A percentile compares a stretch with the other conserved stretches of the same genome.
Evolutionary conservation across 2,888 invertebrate species (phyloP).

Genomic region (Conus canariensis): DNA sequence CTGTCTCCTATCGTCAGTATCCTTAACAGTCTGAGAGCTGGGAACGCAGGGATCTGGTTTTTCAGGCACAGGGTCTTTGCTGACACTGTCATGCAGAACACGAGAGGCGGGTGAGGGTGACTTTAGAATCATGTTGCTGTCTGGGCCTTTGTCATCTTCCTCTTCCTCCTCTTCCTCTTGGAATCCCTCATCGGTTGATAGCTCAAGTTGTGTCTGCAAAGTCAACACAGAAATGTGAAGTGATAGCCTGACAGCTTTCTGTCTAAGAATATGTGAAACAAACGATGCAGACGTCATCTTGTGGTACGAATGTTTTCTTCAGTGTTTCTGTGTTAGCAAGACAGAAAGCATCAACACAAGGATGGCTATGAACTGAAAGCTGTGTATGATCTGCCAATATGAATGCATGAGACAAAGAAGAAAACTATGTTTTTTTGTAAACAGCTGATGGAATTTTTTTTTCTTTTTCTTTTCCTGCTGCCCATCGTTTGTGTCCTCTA

Average conservation of each 20-base stretch:
- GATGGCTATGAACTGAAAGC: too few species aligned
- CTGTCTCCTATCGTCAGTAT: not conserved
- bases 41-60: not conserved
- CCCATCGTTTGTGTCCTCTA: too few species aligned
- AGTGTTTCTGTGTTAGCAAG: too few species aligned
- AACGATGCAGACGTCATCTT: too few species aligned
- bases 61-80: not conserved
- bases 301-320: too few species aligned
- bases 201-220: not conserved
- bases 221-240: not conserved
- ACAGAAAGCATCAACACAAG: too few species aligned
- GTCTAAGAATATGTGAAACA: too few species aligned
- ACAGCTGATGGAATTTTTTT: too few species aligned
- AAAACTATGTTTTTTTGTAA: too few species aligned
- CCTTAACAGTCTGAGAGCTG: not conserved
- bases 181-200: conserved; percentile 24
- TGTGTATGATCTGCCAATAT: too few species aligned
- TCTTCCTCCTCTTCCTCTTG: conserved; percentile 59
- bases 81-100: not conserved
- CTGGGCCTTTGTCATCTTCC: conserved; percentile 29
- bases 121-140: not conserved
- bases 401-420: too few species aligned
- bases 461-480: too few species aligned
- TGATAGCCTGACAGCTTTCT: not conserved
- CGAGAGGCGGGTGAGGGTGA: not conserved